Evolutionary conservation across 2,888 invertebrate genomes (phyloP), one percentile per base, ranked within the genome.

Genomic region (Epirrita christyi): DNA sequence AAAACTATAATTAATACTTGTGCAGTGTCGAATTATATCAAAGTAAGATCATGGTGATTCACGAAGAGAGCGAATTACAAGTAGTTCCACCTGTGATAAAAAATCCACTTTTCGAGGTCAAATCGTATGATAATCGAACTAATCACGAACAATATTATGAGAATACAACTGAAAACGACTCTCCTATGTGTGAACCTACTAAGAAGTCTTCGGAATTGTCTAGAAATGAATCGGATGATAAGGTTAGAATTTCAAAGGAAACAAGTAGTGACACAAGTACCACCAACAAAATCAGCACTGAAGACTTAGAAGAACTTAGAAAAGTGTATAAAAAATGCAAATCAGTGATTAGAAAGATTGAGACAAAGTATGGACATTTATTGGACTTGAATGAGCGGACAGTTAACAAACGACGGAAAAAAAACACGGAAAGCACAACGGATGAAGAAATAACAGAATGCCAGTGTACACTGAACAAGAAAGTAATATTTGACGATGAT

Each of bases 361-460:
- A 91, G 69, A 50, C 57, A 0, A 91, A 89, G 62, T 91, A 91
- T 73, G 87, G 91, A 0, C 85, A 88, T 73, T 80, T 90, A 64
- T 64, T 91, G 21, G 65, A 82, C 37, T 59, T 82, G 2, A 61
- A 73, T 3, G 48, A 34, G 34, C 68, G 71, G 43, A 56, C 56
- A 2, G 37, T 48, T 6, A 59, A 58, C 40, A 55, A 28, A 10
- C 61, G 59, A 29, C 4, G 40, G 10, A 62, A 37, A 28, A 66
- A 66, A 59, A 37, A 32, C 6, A 58, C 34, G n/a, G 64, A 64
- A 57, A 43, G 41, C 8, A 32, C 50, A 15, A 41, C 42, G 6
- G 61, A 61, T 21, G 60, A 68, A 13, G 64, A 68, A 15, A 68
- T 73, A 28, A 55, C 62, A 7, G 70, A 75, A 52, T 92, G 90